Conservation (phyloP, 2,888 invertebrate species). For the Pterostichus niger region DNA sequence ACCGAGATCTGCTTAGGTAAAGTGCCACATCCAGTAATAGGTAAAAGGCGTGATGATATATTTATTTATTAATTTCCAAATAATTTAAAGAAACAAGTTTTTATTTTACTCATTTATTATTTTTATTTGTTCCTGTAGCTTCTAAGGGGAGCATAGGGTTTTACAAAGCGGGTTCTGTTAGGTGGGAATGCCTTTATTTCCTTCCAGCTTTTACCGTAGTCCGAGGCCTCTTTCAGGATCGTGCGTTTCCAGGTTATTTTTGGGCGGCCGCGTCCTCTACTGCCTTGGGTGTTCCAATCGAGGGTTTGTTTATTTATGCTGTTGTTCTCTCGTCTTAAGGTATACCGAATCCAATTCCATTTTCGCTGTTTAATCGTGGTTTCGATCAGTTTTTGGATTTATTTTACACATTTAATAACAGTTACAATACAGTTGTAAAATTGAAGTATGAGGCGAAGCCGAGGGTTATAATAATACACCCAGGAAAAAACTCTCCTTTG, state of each 20-base stretch:
- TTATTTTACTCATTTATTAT: no score
- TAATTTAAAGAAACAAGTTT: no score
- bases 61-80: no score
- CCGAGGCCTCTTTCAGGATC: background rate
- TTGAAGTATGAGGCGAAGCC: no score
- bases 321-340: slow-evolving; percentile 1
- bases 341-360: background rate
- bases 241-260: slow-evolving; percentile 12
- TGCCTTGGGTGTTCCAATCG: slow-evolving; percentile 10
- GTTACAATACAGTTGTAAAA: no score
- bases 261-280: slow-evolving; percentile 14
- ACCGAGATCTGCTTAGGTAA: no score
- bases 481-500: no score
- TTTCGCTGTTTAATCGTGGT: slow-evolving; percentile 12
- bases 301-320: slow-evolving; percentile 18
- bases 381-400: background rate
- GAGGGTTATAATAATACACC: no score
- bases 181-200: background rate
- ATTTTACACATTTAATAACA: background rate
- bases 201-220: slow-evolving; percentile 14
- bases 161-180: background rate
- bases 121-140: no score
- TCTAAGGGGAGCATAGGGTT: no score
- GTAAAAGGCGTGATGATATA: no score
- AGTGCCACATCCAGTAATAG: no score